A percentile compares a stretch with the other conserved stretches of the same genome.
phyloP scores from a whole-genome alignment of 2,113 vertebrate genomes.

The Choloepus hoffmanni region DNA sequence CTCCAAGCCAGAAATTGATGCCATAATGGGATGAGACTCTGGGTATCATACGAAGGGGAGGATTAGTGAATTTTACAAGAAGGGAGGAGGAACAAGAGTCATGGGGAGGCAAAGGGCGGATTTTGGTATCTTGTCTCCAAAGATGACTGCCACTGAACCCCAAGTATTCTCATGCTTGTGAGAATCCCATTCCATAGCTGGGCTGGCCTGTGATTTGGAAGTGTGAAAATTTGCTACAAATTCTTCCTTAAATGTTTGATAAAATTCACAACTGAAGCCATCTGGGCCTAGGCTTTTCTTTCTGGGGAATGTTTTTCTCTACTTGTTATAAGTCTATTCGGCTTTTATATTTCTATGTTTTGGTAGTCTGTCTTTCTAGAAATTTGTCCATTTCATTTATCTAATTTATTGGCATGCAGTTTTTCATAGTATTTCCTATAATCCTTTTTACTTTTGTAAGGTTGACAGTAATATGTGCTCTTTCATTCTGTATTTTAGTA shows the following conservation, averaged over 20 bases:
- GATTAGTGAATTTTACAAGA: no score
- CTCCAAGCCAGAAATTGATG: no score
- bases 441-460: background rate
- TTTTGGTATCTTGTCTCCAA: background rate
- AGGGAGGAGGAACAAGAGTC: no score
- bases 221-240: background rate
- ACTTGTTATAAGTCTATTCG: background rate
- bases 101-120: no score
- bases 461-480: background rate
- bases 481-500: slow-evolving; percentile 5
- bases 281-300: background rate
- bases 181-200: background rate
- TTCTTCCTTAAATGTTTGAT: background rate
- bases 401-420: background rate
- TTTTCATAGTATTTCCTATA: background rate
- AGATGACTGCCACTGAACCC: background rate
- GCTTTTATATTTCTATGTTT: slow-evolving; percentile 17
- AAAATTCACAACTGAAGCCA: background rate
- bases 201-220: background rate
- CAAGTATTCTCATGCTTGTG: background rate
- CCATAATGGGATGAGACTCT: no score
- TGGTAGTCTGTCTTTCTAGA: background rate
- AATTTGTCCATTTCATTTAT: background rate
- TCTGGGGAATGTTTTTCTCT: background rate
- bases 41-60: no score